phyloP scores from a whole-genome alignment of 1,140 invertebrate genomes.

The Eriocheir sinensis region DNA sequence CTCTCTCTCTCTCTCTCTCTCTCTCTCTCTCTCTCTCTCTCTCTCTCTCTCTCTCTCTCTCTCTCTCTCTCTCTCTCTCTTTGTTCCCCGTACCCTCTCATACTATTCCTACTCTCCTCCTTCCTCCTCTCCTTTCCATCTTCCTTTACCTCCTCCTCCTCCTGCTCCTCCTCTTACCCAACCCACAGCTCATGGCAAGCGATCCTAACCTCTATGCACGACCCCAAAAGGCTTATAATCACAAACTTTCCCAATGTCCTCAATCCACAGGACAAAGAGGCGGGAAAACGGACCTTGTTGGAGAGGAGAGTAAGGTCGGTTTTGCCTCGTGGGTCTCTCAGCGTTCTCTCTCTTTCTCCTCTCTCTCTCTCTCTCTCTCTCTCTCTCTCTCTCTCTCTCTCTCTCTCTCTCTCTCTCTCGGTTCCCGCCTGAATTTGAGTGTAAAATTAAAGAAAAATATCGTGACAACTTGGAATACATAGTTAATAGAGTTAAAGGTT shows the following conservation, averaged over 20 bases:
- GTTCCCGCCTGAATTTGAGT: not conserved
- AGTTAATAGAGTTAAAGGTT: not conserved
- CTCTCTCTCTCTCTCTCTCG: not conserved
- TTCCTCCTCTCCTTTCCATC: not conserved
- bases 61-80: not conserved
- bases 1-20: not conserved
- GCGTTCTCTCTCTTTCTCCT: not conserved
- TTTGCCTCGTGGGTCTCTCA: not conserved
- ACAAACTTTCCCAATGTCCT: not conserved
- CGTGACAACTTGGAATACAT: not conserved
- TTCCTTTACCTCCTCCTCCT: not conserved
- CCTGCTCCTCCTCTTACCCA: not conserved
- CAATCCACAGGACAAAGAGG: not conserved
- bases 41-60: not conserved
- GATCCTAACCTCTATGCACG: not conserved
- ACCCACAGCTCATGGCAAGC: not conserved
- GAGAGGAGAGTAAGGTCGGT: not conserved
- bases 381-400: not conserved
- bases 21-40: constrained; percentile 22
- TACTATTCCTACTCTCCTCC: not conserved
- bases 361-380: not conserved
- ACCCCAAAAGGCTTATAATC: not conserved
- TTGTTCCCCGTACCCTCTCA: not conserved
- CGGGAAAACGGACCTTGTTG: not conserved
- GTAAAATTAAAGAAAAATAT: constrained; percentile 17